Conservation (phyloP, 2,888 invertebrate species). For the Hyalella azteca region DNA sequence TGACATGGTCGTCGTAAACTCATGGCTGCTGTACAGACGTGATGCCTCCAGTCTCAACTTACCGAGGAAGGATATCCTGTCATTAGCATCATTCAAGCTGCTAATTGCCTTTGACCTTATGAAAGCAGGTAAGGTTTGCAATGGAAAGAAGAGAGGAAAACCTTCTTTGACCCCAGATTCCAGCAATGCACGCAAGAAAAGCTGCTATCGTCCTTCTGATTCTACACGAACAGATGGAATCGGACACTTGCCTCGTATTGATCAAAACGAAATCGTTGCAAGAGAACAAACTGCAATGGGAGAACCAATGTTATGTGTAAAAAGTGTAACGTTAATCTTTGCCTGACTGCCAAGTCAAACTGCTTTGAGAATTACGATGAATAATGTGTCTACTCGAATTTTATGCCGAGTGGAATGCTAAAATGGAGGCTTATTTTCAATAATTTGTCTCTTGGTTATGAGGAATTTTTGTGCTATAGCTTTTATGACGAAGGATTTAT, state of each 20-base stretch:
- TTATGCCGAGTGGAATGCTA: background rate
- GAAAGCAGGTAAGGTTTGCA: background rate
- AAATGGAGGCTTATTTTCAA: no score
- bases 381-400: background rate
- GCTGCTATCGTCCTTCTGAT: background rate
- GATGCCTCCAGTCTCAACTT: background rate
- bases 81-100: background rate
- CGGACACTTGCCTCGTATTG: background rate
- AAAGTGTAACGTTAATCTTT: background rate
- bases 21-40: constrained; percentile 14
- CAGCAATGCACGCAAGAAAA: background rate
- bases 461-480: no score
- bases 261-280: background rate
- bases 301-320: no score
- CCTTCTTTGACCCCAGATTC: background rate
- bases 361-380: background rate
- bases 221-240: background rate
- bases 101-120: background rate
- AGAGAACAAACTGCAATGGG: no score
- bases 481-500: no score
- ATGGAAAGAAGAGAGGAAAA: background rate
- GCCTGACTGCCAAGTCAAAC: background rate
- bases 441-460: no score
- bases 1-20: constrained; percentile 10
- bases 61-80: background rate